Base-by-base conservation (phyloP, 2,113 vertebrate genomes). In the Calonectris borealis region DNA sequence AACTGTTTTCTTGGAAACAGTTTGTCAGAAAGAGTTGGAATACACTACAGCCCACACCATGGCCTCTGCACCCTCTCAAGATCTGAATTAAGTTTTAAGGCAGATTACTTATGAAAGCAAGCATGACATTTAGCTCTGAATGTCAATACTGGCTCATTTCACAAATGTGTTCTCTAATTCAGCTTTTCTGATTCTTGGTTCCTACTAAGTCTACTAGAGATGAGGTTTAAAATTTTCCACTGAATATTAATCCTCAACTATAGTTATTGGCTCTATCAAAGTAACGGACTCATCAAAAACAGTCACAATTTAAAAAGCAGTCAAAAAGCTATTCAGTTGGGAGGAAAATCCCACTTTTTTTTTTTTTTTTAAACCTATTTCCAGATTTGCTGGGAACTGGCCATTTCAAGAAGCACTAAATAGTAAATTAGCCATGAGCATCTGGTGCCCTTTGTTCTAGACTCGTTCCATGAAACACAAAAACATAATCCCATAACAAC, bases 11-110 rank as follows among this genome's bases (percentile, higher is more conserved):
- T 25, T 77, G 16, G 16, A 78, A 72, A 60, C 26, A 76, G 61
- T 36, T 93, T 26, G 42, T 76, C 71, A 94, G 73, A 70, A 86
- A 58, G 34, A 83, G 46, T 15, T 49, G 29, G 55, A 44, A 31
- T 25, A 79, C 26, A 80, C 54, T 58, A 72, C 58, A 58, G 48
- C 48, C 86, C 90, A 51, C 72, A 58, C 15, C 34, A 78, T 18
- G 55, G 88, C 83, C 65, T 90, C 84, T 86, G 27, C 4, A 2
- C 10, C 71, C 71, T 54, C 60, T 80, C 76, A 90, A 94, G 65
- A 84, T 32, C 42, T 22, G 49, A 86, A 85, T 58, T 88, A 88
- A 83, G 80, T 54, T 62, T 93, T 80, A 96, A 90, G 91, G 83
- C 34, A 85, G 38, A 87, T 57, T 54, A 60, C 16, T 61, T 60